Evolutionary conservation across 2,888 invertebrate species (phyloP), one percentile per base, ranked within the genome.

Genomic region (Pandemis cinnamomeana): DNA sequence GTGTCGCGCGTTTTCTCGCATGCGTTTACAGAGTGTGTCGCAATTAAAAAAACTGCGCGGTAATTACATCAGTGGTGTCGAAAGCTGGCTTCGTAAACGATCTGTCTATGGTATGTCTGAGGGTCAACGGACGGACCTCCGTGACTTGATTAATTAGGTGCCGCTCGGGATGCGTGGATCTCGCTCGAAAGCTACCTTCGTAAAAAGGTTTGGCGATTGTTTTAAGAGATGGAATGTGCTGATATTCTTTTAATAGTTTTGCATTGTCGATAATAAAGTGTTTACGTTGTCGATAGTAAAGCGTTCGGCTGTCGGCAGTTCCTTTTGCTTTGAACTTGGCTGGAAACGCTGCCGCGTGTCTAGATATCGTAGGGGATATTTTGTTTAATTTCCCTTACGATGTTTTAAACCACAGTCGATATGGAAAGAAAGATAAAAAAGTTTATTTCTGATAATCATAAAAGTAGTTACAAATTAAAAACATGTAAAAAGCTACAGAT

Each of bases 1-100:
- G 6, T 67, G 74, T 74, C 71, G 70, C 70, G 62, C 36, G 53
- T 53, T 71, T 62, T 69, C 80, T 81, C 80, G 79, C 79, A 79
- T 77, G 80, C 80, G 79, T 82, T 82, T 81, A 83, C 80, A 71
- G 75, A 82, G 80, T 81, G 80, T 85, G 86, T 85, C 80, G 87
- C 83, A 87, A 87, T 87, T 87, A 85, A 84, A 82, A 82, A 78
- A 80, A 80, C 81, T 82, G 82, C 76, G 77, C 72, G 58, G 78
- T 80, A 81, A 82, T 82, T 81, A 80, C 77, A 71, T 74, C 71
- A 77, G 75, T 63, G 68, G 71, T 81, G 80, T 81, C 76, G 81
- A 80, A 80, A 80, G 78, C 79, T 61, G 75, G 71, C 75, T 72
- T 42, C 71, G 77, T 79, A 79, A 78, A 78, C 78, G 75, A 74